Conservation (phyloP, 2,797 vertebrate genomes). For the Sebastes kiyomatsui region DNA sequence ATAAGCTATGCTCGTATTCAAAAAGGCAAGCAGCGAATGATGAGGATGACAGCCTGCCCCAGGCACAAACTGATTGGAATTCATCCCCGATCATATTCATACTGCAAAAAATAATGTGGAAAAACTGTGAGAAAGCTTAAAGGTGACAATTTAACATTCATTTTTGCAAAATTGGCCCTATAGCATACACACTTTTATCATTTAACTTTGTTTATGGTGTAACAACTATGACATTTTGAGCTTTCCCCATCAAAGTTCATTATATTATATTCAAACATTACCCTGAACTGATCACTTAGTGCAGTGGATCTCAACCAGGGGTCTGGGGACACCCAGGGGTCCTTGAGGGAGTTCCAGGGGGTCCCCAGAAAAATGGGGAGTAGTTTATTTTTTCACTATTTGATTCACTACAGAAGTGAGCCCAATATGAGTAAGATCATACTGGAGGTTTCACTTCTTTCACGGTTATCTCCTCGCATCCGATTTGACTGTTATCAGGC, state of each 20-base stretch:
- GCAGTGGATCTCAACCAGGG: neutral
- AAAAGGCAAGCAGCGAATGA: slow-evolving; percentile 8
- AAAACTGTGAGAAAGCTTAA: neutral
- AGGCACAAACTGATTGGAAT: neutral
- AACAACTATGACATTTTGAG: neutral
- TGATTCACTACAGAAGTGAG: neutral
- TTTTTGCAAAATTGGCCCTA: neutral
- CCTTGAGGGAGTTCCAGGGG: no score
- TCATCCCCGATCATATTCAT: neutral
- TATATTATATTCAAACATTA: neutral
- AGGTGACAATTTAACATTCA: neutral
- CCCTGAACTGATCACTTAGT: neutral
- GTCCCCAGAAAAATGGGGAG: neutral
- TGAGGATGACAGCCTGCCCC: neutral
- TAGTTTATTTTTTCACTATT: no score
- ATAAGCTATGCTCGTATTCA: slow-evolving; percentile 9
- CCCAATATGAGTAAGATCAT: neutral
- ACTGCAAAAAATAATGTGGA: neutral
- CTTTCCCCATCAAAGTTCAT: neutral
- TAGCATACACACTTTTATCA: neutral
- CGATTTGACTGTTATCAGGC: no score
- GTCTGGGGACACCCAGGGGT: neutral
- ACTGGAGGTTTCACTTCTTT: neutral
- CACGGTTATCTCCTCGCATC: no score
- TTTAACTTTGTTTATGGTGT: neutral